Conservation (phyloP, 2,113 vertebrate species). For the Lepidothrix coronata region DNA sequence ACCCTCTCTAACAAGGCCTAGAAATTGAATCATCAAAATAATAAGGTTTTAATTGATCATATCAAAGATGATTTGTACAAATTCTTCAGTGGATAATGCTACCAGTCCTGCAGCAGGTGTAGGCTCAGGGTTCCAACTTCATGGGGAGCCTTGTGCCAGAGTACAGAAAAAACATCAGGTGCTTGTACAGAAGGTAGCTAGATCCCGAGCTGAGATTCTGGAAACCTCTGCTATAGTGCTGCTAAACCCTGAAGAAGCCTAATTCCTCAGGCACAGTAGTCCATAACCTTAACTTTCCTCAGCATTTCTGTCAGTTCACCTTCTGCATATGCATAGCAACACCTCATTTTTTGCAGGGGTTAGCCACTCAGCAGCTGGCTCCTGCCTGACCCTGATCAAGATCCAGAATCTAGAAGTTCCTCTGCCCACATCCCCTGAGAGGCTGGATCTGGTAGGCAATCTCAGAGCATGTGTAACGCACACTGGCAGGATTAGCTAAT, state of each 20-base stretch:
- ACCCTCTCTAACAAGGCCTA: neutral
- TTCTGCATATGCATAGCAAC: neutral
- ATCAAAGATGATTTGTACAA: neutral
- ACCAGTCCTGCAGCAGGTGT: neutral
- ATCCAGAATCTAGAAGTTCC: slow-evolving; percentile 55
- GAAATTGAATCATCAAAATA: neutral
- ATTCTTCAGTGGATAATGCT: neutral
- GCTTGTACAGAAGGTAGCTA: neutral
- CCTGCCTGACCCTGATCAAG: slow-evolving; percentile 15
- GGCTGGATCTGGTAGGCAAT: slow-evolving; percentile 56
- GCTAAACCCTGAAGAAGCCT: neutral
- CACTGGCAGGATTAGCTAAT: neutral
- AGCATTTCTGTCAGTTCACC: neutral
- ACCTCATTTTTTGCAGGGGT: slow-evolving; percentile 51
- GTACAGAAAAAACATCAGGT: neutral
- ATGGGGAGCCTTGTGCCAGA: neutral
- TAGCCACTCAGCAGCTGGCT: slow-evolving; percentile 47
- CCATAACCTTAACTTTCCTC: neutral
- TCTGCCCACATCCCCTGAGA: slow-evolving; percentile 39
- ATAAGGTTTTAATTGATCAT: neutral
- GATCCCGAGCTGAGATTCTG: neutral
- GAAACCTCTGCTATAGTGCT: neutral
- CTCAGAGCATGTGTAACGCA: neutral
- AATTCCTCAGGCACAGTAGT: accelerated
- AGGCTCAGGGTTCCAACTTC: neutral